Base-by-base conservation (phyloP, 1,140 invertebrate genomes). In the Anastrepha obliqua region DNA sequence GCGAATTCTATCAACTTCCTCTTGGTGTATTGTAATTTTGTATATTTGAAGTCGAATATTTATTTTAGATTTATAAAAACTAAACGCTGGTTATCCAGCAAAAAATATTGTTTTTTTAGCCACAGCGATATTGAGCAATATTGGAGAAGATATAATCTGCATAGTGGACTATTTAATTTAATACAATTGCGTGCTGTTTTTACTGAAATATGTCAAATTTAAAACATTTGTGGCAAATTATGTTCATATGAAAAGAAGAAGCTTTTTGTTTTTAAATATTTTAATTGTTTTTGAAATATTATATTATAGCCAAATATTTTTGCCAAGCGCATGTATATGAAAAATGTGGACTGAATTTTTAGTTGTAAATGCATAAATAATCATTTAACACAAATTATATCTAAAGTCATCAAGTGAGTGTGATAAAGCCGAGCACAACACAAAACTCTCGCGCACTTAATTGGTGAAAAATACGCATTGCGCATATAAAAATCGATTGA, bases 11-110 rank as follows among this genome's bases (percentile, higher is more conserved):
- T 20, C 44, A 81, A 55, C 74, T 81, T 81, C 74, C 74, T 81
- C 20, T 81, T 51, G 51, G 47, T 81, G 15, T 81, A 81, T 81
- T 81, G n/a, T 81, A 81, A 81, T 81, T 81, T 81, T 81, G 74
- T 81, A 81, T 9, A 81, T 81, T 81, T 55, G 74, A 55, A 20
- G 44, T 81, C 74, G 74, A 55, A 81, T 81, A 81, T 81, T 81
- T 81, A 81, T 81, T 81, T 81, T 81, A 81, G 47, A n/a, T 62
- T 13, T 81, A 55, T 55, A 81, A 74, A 67, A 74, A 74, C 44
- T 74, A 47, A 39, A 3, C 67, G 42, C 67, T 74, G 44, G 67
- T 6, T 74, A 44, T 11, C 67, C 44, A 74, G 44, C 39, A 74
- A 74, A 47, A 42, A 44, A 74, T 17, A 55, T 55, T 55, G 51